Evolutionary conservation across 1,140 invertebrate genomes (phyloP).

Genomic region (Babylonia areolata): DNA sequence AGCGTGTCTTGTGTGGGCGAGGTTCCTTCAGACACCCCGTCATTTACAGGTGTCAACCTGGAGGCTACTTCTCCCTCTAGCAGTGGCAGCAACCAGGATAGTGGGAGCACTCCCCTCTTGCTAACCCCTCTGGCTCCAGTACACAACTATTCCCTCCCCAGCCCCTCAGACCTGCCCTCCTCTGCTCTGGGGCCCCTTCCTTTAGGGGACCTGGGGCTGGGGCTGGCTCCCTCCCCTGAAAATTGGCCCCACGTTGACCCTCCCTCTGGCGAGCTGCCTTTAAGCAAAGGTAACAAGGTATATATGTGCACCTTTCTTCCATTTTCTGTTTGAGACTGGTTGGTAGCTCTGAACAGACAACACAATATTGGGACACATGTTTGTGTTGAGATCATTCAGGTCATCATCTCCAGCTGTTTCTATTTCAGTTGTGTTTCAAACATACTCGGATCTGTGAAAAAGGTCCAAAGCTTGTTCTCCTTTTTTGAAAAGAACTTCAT

Average conservation of each 20-base stretch:
- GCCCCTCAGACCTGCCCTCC: constrained; percentile 25
- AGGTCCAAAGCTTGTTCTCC: too few relatives aligned
- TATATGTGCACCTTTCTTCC: constrained; percentile 45
- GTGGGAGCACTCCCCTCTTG: constrained; percentile 1
- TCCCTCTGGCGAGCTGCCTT: constrained; percentile 36
- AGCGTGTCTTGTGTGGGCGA: background rate
- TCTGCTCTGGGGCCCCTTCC: constrained; percentile 21
- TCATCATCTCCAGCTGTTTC: too few relatives aligned
- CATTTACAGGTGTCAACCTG: background rate
- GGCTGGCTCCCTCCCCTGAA: constrained; percentile 30
- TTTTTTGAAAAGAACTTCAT: background rate
- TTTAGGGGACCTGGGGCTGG: constrained; percentile 34
- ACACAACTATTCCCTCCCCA: constrained; percentile 43
- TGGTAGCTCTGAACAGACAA: constrained; percentile 13
- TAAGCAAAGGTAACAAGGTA: constrained; percentile 58
- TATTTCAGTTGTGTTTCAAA: too few relatives aligned
- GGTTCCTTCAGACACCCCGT: background rate
- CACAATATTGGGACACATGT: too few relatives aligned
- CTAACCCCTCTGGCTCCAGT: constrained; percentile 33
- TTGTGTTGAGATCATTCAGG: too few relatives aligned
- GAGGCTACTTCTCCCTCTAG: background rate
- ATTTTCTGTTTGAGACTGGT: constrained; percentile 30
- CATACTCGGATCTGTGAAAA: background rate
- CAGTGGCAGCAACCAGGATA: constrained; percentile 23
- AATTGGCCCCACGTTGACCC: constrained; percentile 23